Evolutionary conservation across 30 jellyfish, hydroid and myxozoan species (phyloP), one percentile per base, ranked within the genome.

Genomic region (Aurelia sp.): DNA sequence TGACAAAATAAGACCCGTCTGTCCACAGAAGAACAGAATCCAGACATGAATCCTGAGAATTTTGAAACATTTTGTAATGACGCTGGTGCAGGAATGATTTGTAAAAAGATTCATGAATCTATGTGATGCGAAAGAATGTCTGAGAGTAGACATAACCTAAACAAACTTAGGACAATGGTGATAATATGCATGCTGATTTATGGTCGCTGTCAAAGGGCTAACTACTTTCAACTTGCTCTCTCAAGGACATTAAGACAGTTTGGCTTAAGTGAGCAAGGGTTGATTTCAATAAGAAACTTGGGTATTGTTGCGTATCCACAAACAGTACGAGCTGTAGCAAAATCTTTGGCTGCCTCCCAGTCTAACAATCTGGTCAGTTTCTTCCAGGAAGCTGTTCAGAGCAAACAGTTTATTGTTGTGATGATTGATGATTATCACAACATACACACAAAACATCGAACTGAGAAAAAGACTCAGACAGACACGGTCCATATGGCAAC

Each of bases 151-250:
- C n/a, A 41, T 44, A 63, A 64, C 82, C 47, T 78, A 35, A 78
- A 78, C 77, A 61, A 51, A 63, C 13, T 62, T 33, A 18, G 80
- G 12, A 69, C 84, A n/a, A n/a, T n/a, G n/a, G n/a, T n/a, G n/a
- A 67, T 81, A 16, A 81, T 81, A 18, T 81, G 68, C 52, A 50
- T 69, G 59, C 48, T 81, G 84, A 30, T 81, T 24, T 67, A 4
- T 81, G 91, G 91, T n/a, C 84, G 51, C 27, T 65, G 76, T 4
- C 91, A 81, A 38, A 81, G 68, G 79, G 51, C 76, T n/a, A 65
- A 81, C 47, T 81, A 84, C 84, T 69, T 81, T 30, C 84, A 67
- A 60, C 67, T 81, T 19, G 76, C 84, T 57, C 67, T 81, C 7
- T 81, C 91, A 50, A 81, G 84, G 35, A 60, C 78, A 15, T 27